These are phyloP conservation scores for Drosophila picticornis DNA, from an alignment of 2,888 invertebrate genomes.

Conservation along the genomic window DNA sequence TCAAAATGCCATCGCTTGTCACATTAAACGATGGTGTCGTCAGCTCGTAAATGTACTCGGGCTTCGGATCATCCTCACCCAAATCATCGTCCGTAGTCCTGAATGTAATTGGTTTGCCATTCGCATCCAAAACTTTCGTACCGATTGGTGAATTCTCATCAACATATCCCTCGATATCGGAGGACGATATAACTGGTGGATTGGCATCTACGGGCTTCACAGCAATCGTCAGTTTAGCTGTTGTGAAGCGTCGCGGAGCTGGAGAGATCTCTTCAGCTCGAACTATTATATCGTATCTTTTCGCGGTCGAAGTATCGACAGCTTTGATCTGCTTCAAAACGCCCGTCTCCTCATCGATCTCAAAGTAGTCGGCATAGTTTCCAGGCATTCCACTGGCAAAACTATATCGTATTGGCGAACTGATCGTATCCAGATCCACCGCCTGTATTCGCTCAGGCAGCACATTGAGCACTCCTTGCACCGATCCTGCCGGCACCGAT, in stretches of 20 bases:
- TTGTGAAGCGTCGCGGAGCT: conserved; percentile 91
- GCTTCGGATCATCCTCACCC: conserved; percentile 92
- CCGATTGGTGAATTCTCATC: conserved; percentile 94
- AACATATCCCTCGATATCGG: conserved; percentile 91
- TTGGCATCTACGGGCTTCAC: conserved; percentile 95
- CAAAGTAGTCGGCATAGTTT: conserved; percentile 92
- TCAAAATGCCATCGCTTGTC: conserved; percentile 89
- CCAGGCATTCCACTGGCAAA: conserved; percentile 93
- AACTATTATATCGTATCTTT: conserved; percentile 92
- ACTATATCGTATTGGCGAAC: conserved; percentile 92
- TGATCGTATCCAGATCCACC: conserved; percentile 95
- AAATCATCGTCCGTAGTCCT: conserved; percentile 94
- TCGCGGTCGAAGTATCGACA: conserved; percentile 92
- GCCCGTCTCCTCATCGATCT: conserved; percentile 92
- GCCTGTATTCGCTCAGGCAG: conserved; percentile 96
- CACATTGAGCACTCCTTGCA: conserved; percentile 93
- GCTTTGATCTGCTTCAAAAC: conserved; percentile 92
- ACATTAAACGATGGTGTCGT: conserved; percentile 94
- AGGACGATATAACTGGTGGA: conserved; percentile 91
- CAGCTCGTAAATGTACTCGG: conserved; percentile 92
- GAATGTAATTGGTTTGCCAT: conserved; percentile 89
- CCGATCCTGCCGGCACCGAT: conserved; percentile 91
- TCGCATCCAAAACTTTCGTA: conserved; percentile 90
- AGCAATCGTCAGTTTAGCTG: conserved; percentile 92
- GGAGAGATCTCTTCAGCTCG: conserved; percentile 95